Evolutionary conservation across 2,113 vertebrate species (phyloP).

Genomic region (Apeltes quadracus): DNA sequence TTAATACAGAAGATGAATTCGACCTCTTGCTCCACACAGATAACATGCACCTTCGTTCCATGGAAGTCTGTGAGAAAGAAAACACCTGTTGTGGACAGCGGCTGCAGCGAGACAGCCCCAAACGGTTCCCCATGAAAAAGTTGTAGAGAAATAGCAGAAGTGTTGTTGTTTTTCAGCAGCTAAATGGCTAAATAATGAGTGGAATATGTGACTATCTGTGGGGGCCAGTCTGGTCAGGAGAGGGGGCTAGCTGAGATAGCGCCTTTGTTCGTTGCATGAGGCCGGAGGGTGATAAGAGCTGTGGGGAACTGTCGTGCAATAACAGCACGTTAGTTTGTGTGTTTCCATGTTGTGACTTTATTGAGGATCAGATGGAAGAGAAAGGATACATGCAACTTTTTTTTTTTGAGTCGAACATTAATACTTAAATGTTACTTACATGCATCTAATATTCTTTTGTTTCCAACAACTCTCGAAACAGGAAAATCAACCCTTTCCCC

Average conservation of each 20-base stretch:
- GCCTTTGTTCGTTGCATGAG: constrained; percentile 43
- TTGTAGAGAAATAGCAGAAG: no score
- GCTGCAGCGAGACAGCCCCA: neutral
- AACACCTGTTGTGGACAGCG: neutral
- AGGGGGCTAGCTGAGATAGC: constrained; percentile 49
- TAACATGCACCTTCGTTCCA: neutral
- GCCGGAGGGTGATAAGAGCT: constrained; percentile 64
- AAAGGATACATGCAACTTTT: neutral
- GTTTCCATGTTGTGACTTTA: neutral
- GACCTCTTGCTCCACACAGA: neutral
- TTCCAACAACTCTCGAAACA: neutral
- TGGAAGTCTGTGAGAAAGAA: neutral
- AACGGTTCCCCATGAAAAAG: no score
- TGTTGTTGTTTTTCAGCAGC: no score
- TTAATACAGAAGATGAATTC: neutral
- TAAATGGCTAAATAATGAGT: neutral
- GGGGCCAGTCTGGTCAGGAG: constrained; percentile 34
- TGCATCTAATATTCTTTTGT: neutral
- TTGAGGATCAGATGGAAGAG: neutral
- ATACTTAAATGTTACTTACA: neutral
- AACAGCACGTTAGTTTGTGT: no score
- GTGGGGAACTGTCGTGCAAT: constrained; percentile 34
- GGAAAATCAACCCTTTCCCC: neutral
- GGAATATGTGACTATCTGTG: constrained; percentile 49
- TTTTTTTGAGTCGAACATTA: constrained; percentile 1